A percentile compares a stretch with the other conserved stretches of the same genome.
These are phyloP conservation scores for Ochotona curzoniae DNA, from an alignment of 2,113 vertebrate species.

Conservation along the genomic window DNA sequence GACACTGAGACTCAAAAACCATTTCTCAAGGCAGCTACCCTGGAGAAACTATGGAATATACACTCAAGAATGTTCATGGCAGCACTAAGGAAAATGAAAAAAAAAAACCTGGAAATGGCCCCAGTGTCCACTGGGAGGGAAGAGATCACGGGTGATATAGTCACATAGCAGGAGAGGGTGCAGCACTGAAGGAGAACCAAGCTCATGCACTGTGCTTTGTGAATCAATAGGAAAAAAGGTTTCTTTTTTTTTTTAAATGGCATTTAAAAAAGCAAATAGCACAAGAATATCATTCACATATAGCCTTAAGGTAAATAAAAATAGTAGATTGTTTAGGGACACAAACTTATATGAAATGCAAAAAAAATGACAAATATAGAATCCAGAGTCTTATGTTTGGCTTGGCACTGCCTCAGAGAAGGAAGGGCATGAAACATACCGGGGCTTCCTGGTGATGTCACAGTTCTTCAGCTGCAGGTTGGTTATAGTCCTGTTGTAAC, in stretches of 20 bases:
- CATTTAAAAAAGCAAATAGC: conserved; percentile 41
- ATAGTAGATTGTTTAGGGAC: conserved; percentile 33
- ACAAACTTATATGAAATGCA: not conserved
- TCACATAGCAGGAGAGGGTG: not conserved
- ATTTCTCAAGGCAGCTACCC: not conserved
- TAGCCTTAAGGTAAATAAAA: not conserved
- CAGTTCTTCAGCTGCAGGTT: not conserved
- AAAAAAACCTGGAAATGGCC: conserved; percentile 9
- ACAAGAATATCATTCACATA: conserved; percentile 1
- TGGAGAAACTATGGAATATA: not conserved
- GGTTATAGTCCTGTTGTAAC: not conserved
- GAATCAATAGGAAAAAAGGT: not conserved
- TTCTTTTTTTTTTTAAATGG: conserved; percentile 34
- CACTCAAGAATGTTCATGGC: not conserved
- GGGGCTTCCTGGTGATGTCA: not conserved
- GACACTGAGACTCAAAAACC: not conserved
- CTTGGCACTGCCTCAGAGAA: no score
- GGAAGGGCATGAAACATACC: not conserved
- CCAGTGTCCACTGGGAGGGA: not conserved
- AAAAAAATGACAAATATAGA: conserved; percentile 38
- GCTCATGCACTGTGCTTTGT: conserved; percentile 2
- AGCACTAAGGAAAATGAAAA: conserved; percentile 2
- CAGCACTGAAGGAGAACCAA: conserved; percentile 3
- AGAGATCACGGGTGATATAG: not conserved
- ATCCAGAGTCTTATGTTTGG: not conserved